Percentiles rank a stretch among this genome's conserved stretches.
Evolutionary conservation across 2,113 vertebrate genomes (phyloP).

Genomic region (Choloepus hoffmanni): DNA sequence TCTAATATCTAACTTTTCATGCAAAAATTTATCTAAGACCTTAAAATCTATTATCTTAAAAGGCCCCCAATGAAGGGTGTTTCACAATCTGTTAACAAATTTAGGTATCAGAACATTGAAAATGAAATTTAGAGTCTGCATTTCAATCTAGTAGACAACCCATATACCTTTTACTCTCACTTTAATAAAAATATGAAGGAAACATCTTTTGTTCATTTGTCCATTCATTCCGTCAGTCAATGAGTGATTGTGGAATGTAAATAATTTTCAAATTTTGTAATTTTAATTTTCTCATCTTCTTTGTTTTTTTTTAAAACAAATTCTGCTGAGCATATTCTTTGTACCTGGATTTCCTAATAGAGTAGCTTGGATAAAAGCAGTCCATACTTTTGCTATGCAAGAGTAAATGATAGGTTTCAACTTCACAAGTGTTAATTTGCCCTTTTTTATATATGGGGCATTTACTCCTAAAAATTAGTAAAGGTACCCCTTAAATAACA

Average conservation of each 20-base stretch:
- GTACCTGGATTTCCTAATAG: neutral
- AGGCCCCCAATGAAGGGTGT: neutral
- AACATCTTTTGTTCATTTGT: neutral
- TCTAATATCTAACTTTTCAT: neutral
- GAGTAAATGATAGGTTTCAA: neutral
- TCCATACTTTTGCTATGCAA: neutral
- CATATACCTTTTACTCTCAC: neutral
- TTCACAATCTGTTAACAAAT: neutral
- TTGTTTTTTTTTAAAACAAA: slow-evolving; percentile 48
- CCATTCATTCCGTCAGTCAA: neutral
- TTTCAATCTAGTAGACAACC: neutral
- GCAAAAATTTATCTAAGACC: neutral
- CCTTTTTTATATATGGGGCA: neutral
- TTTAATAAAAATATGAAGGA: neutral
- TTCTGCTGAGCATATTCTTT: neutral
- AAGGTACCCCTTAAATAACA: neutral
- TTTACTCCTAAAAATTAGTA: slow-evolving; percentile 37
- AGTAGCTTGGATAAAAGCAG: neutral
- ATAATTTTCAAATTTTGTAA: neutral
- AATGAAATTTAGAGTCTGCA: slow-evolving; percentile 2
- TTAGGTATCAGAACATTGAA: neutral
- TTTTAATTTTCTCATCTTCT: neutral
- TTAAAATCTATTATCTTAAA: neutral
- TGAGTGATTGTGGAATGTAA: neutral
- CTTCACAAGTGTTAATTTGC: neutral